Percentiles rank a stretch among this genome's conserved stretches.
Evolutionary conservation across 1,140 invertebrate genomes (phyloP).

Genomic region (Papilio machaon): DNA sequence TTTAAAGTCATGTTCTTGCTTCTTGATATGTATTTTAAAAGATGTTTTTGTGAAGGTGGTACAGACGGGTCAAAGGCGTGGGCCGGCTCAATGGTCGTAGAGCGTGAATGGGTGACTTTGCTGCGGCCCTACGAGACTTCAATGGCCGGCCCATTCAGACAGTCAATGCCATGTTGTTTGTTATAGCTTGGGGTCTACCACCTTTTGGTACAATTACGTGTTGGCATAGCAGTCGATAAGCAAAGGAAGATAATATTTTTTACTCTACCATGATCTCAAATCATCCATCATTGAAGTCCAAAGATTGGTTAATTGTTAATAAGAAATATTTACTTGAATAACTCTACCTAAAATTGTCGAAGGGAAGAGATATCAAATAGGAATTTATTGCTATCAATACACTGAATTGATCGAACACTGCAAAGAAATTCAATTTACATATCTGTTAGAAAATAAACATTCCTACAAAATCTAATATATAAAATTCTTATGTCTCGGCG

Average conservation of each 20-base stretch:
- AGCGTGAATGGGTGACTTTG: slow-evolving; percentile 58
- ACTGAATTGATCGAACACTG: slow-evolving; percentile 59
- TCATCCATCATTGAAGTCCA: background rate
- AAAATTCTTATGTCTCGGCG: no score
- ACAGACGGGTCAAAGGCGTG: slow-evolving; percentile 51
- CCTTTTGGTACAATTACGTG: slow-evolving; percentile 40
- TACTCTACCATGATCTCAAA: background rate
- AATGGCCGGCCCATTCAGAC: slow-evolving; percentile 57
- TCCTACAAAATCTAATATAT: slow-evolving; percentile 46
- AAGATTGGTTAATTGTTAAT: background rate
- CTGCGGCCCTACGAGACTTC: slow-evolving; percentile 43
- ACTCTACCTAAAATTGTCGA: slow-evolving; percentile 44
- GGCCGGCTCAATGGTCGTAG: slow-evolving; percentile 52
- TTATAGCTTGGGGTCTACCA: slow-evolving; percentile 42
- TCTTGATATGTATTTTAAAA: background rate
- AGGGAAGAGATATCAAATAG: slow-evolving; percentile 55
- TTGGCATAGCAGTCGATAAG: slow-evolving; percentile 29
- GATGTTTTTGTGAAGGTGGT: background rate
- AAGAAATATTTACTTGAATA: slow-evolving; percentile 2
- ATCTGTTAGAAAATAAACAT: slow-evolving; percentile 57
- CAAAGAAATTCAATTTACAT: slow-evolving; percentile 59
- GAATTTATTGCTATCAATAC: slow-evolving; percentile 65
- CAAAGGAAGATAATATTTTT: background rate
- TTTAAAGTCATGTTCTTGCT: background rate
- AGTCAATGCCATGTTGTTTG: slow-evolving; percentile 41